These are phyloP conservation scores for Patiria pectinifera DNA, from an alignment of 53 echinoderm and acorn worm genomes.

Conservation along the genomic window DNA sequence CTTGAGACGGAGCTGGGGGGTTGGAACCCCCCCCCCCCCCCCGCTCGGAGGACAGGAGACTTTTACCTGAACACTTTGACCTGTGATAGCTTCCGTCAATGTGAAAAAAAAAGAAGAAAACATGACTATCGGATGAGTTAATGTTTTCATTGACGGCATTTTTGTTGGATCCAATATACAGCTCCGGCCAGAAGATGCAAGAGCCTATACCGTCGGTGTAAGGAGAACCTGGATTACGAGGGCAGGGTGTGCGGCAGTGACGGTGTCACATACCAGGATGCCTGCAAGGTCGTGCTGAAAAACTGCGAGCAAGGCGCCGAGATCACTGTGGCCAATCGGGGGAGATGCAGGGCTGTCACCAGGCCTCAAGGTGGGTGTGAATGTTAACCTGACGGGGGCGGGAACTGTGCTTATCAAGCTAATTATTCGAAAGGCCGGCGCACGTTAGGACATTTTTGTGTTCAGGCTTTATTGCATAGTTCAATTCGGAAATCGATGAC, in stretches of 20 bases:
- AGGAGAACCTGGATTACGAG: not conserved
- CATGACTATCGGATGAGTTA: not conserved
- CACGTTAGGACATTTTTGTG: too few relatives aligned
- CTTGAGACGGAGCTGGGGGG: too few relatives aligned
- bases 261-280: constrained; percentile 39
- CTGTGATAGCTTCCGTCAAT: too few relatives aligned
- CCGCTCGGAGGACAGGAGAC: too few relatives aligned
- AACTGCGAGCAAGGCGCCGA: not conserved
- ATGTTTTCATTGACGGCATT: not conserved
- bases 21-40: too few relatives aligned
- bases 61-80: too few relatives aligned
- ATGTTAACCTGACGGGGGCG: not conserved
- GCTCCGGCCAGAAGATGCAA: not conserved
- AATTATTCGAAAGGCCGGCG: not conserved
- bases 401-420: not conserved
- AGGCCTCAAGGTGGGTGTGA: not conserved
- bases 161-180: not conserved
- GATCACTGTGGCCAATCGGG: not conserved
- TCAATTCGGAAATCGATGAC: too few relatives aligned
- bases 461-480: too few relatives aligned
- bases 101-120: too few relatives aligned
- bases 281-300: not conserved
- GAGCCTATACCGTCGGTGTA: not conserved
- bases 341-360: not conserved
- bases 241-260: constrained; percentile 60